Base-by-base conservation (phyloP, 2,888 invertebrate genomes). In the Cenopis cana region DNA sequence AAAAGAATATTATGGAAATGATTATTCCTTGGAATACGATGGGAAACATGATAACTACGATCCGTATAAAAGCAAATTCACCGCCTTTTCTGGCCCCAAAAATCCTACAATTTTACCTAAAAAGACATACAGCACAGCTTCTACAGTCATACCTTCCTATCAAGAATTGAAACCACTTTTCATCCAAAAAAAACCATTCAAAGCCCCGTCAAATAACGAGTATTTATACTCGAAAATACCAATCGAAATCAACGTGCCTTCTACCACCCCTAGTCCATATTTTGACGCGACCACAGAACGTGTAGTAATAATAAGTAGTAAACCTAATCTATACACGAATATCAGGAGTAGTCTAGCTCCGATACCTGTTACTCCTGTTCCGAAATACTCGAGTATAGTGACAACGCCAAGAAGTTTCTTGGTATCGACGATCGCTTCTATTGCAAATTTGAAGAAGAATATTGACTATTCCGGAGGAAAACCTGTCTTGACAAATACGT, bases 1-100 rank as follows among this genome's bases (percentile, higher is more conserved):
- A 0, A 89, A 89, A 78, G 92, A 93, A 73, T 84, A 86, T 69
- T 84, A 85, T n/a, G 82, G 79, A 12, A 87, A 79, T 55, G 86
- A 93, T 75, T 89, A 90, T 75, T 88, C 87, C 0, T 74, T 82
- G 56, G 90, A 90, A 76, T 85, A 82, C 55, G 74, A 78, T 55
- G 75, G 79, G 67, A 79, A 82, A 77, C 81, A 81, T 36, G 78
- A 77, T 17, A 80, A 85, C 14, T 86, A 87, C 17, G 79, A 80
- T 60, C 88, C 89, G 0, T 83, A 89, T 74, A 82, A 67, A 71
- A 87, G 85, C 36, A 91, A 91, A 80, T 91, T 79, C 68, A 66
- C 81, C 1, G 18, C 73, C 0, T 83, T 83, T 57, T 57, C 74
- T 18, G 74, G 78, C n/a, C 75, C 74, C 4, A 77, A 78, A 17